Conservation (phyloP, 2,888 invertebrate genomes). For the Cyaniris semiargus region DNA sequence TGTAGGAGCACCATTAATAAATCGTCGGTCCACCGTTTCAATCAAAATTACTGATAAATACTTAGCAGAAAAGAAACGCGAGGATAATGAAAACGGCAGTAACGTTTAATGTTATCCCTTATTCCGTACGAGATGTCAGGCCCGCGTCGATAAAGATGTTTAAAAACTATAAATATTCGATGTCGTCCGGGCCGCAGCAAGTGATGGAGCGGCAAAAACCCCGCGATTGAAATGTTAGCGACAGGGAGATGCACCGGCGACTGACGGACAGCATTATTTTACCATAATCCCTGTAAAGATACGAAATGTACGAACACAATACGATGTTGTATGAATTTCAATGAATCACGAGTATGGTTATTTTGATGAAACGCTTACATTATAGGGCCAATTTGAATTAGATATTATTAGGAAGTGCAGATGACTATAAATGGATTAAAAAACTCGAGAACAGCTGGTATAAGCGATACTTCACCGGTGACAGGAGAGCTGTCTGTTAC, state of each 20-base stretch:
- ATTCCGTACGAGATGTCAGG: constrained; percentile 63
- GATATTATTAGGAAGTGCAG: constrained; percentile 50
- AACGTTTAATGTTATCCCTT: constrained; percentile 58
- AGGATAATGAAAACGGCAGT: constrained; percentile 55
- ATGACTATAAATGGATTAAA: constrained; percentile 43
- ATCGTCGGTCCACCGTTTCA: constrained; percentile 32
- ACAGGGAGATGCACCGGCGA: constrained; percentile 77
- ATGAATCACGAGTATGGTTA: constrained; percentile 66
- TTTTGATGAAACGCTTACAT: constrained; percentile 67
- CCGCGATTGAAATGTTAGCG: constrained; percentile 78
- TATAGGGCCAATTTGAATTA: constrained; percentile 61
- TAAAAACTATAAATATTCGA: constrained; percentile 75
- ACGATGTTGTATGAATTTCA: constrained; percentile 74
- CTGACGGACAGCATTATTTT: constrained; percentile 75
- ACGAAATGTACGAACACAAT: constrained; percentile 74
- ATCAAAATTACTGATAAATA: constrained; percentile 36
- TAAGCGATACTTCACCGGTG: constrained; percentile 42
- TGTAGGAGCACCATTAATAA: constrained; percentile 30
- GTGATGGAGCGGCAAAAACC: constrained; percentile 70
- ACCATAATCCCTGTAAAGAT: constrained; percentile 76
- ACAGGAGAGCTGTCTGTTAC: constrained; percentile 42
- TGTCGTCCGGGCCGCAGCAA: constrained; percentile 61
- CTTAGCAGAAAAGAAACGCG: constrained; percentile 44
- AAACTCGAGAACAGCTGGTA: constrained; percentile 43
- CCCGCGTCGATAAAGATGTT: constrained; percentile 78